Evolutionary conservation across 2,888 invertebrate species (phyloP), one percentile per base, ranked within the genome.

Genomic region (Sinotaia quadrata): DNA sequence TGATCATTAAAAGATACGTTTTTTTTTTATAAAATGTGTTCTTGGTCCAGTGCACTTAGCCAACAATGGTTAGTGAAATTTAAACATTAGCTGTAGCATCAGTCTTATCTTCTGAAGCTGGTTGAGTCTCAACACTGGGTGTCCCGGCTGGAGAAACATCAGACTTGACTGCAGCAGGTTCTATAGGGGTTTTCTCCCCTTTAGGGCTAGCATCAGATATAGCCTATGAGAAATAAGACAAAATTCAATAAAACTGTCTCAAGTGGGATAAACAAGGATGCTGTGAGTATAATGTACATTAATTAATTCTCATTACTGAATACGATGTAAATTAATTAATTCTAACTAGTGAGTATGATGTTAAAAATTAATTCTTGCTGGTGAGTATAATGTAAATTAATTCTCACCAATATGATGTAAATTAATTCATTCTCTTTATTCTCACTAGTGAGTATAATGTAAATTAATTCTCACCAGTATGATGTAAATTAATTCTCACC

Each of bases 61-160:
- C 41, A 12, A 41, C 41, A 41, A 15, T 12, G 41, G 41, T 18
- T 7, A 4, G 4, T 12, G 27, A 5, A 21, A 24, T 15, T 52
- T 65, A 65, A 12, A 47, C 65, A 18, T 31, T 65, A 52, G 56
- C 56, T 1, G 47, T 41, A 12, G 54, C 31, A 29, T 63, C 63
- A 4, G 37, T 18, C 31, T 52, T 37, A 44, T 56, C 56, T 2
- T 31, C 44, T 2, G 56, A 24, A 2, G 54, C 41, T 8, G 65
- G 65, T 21, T 65, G 27, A 8, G 56, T 65, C n/a, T 54, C 63
- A 21, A 65, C 56, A 8, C 7, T 44, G 2, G 56, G 52, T 3
- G 56, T 29, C 5, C 41, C 31, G 18, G 54, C 65, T 41, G 21
- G 44, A 18, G 65, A 24, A 2, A 41, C 27, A 54, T 65, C 65